Conservation (phyloP, 2,797 vertebrate genomes). For the Phaenicophaeus curvirostris region DNA sequence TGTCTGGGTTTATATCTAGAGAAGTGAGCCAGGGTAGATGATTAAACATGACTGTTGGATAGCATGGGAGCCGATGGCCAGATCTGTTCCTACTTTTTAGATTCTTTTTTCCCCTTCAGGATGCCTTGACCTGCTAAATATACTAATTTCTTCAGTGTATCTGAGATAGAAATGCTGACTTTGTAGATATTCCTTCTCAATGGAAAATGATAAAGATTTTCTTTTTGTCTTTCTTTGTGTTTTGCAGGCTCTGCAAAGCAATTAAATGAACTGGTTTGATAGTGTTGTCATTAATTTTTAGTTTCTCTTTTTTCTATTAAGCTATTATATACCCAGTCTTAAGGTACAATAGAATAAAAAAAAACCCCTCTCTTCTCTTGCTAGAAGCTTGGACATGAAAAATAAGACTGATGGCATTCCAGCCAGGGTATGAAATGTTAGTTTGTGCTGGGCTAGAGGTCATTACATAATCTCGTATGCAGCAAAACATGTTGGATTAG, state of each 20-base stretch:
- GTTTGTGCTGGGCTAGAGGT: background rate
- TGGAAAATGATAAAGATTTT: background rate
- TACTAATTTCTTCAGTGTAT: background rate
- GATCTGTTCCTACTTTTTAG: background rate
- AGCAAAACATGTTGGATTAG: background rate
- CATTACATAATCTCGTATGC: background rate
- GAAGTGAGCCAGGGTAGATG: background rate
- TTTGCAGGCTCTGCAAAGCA: background rate
- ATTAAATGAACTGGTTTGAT: background rate
- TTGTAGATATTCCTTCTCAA: background rate
- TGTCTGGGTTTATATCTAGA: background rate
- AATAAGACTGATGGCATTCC: background rate
- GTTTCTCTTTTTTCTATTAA: background rate
- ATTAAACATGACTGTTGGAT: background rate
- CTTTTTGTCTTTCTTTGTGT: background rate
- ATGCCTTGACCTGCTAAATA: background rate
- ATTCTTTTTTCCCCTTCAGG: background rate
- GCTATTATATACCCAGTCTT: background rate
- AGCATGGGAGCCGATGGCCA: background rate
- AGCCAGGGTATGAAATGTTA: background rate
- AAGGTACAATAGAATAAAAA: background rate
- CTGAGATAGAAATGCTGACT: background rate
- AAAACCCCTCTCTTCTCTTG: background rate
- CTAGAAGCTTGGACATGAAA: background rate
- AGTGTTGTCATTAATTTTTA: background rate